Evolutionary conservation across 2,797 vertebrate genomes (phyloP), one percentile per base, ranked within the genome.

Genomic region (Brachyrhaphis roseni): DNA sequence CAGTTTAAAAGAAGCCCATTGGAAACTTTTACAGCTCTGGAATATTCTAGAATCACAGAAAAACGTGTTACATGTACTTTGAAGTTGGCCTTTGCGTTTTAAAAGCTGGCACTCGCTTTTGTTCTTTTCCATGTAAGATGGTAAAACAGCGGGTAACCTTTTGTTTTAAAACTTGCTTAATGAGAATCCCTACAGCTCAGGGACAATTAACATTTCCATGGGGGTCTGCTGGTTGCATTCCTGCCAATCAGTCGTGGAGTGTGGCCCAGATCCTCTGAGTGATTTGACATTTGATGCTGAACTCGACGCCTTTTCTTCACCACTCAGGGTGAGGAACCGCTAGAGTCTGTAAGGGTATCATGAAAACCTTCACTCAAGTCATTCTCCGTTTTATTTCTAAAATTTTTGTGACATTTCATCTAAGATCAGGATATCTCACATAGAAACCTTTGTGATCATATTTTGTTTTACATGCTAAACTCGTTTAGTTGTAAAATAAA

Each of bases 231-330:
- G 41, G 68, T 71, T 45, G 15, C 68, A 43, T 45, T 11, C 6
- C 68, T 71, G 41, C 68, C 68, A 71, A 68, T 45, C 68, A 71
- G 23, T 45, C n/a, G 13, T 45, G 68, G 11, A 43, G 66, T 15
- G 5, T 43, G 66, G 5, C 66, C 20, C 39, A 15, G 23, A 5
- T n/a, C 6, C 41, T 71, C 45, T 45, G 68, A 71, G 41, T 45
- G 26, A 71, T 43, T 43, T 46, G 68, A 45, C 68, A 71, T 71
- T 71, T 71, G 68, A 45, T 71, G 26, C 68, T 45, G 68, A 23
- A 70, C 39, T 70, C 20, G 3, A 39, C 26, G 78, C 68, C 41
- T 41, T 71, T 71, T 71, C 68, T 71, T 43, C 68, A 28, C 68
- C 28, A 4, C 23, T 68, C 8, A 68, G 64, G 36, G 41, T 45